Base-by-base conservation (phyloP, 1,140 invertebrate genomes). In the Diabrotica undecimpunctata region DNA sequence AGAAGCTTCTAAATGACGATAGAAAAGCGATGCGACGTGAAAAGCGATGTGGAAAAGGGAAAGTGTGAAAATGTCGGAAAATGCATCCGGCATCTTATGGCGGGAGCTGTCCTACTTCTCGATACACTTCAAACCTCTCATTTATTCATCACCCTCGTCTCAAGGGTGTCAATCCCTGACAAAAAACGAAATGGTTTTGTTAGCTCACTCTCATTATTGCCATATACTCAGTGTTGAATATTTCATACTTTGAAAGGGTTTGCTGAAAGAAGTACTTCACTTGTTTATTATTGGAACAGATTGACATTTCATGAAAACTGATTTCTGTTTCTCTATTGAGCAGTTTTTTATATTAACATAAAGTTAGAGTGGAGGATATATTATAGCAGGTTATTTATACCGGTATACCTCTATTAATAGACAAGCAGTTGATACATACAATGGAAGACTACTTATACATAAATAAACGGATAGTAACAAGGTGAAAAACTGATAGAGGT, bases 81-180 rank as follows among this genome's bases (percentile, higher is more conserved):
- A 25, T 25, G 56, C 56, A 38, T 58, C 36, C n/a, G 36, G 56
- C 7, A 11, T 13, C 10, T 58, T 38, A 38, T 58, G 13, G 56
- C 13, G n/a, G 13, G 50, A 52, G 46, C 39, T 62, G 25, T 56
- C 61, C 53, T 59, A 52, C 59, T 14, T 61, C 14, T 62, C 57
- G 50, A 67, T 67, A 59, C 66, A 67, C 62, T 67, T 55, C 38
- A 67, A 52, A 58, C 62, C 66, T 64, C 66, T 67, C 66, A 68
- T 68, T 68, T 68, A 68, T 68, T 68, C 66, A 66, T 66, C 61
- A 58, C 13, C 54, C 51, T 25, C 52, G 25, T 62, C 61, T 53
- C 37, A 12, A 50, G 14, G 35, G 54, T 57, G 62, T 41, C 62
- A 62, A 50, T 7, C 4, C 37, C 54, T 25, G 46, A 54, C 35